These are phyloP conservation scores for Nomada ruficornis DNA, from an alignment of 2,888 invertebrate genomes.

Conservation along the genomic window DNA sequence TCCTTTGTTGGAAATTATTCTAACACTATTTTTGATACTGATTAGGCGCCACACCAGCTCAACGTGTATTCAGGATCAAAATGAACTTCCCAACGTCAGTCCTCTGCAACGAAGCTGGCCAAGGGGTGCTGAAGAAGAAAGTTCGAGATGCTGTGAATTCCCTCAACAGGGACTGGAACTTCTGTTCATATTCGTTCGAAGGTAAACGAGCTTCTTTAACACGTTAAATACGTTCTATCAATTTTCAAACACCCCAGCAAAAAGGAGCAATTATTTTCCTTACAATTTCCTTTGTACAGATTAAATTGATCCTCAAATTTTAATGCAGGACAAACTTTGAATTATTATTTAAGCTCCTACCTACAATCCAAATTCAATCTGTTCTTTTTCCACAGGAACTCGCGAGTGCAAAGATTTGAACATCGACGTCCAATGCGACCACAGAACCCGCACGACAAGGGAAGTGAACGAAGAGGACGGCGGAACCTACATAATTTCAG, in stretches of 20 bases:
- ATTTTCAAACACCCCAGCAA: not conserved
- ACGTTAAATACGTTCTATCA: not conserved
- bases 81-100: constrained; percentile 99
- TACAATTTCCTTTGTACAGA: no score
- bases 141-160: constrained; percentile 95
- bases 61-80: constrained; percentile 95
- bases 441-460: constrained; percentile 86
- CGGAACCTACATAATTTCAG: constrained; percentile 92
- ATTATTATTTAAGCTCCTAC: no score
- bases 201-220: constrained; percentile 85
- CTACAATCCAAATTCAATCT: not conserved
- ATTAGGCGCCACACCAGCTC: constrained; percentile 94
- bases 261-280: no score
- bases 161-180: constrained; percentile 97
- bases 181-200: constrained; percentile 96
- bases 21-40: not conserved
- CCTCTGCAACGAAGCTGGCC: constrained; percentile 97
- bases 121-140: constrained; percentile 95
- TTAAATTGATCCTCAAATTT: not conserved
- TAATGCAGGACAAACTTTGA: not conserved
- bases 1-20: no score
- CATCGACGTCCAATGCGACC: constrained; percentile 96
- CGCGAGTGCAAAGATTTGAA: constrained; percentile 95
- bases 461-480: constrained; percentile 88
- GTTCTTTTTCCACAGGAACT: constrained; percentile 85